Evolutionary conservation across 2,888 invertebrate species (phyloP), one percentile per base, ranked within the genome.

Genomic region (Allacma fusca): DNA sequence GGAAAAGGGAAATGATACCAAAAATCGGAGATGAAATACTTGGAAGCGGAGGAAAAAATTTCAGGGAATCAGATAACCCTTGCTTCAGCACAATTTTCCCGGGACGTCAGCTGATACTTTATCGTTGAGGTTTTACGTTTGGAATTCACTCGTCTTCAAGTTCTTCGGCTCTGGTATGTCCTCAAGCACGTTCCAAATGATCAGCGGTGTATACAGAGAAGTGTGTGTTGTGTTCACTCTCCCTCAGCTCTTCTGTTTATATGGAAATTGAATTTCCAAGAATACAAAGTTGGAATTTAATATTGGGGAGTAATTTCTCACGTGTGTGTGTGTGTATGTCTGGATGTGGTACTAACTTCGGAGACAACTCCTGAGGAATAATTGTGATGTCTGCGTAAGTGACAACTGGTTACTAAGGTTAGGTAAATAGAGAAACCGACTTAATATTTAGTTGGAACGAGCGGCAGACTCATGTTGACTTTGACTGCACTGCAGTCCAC

Each of bases 401-500:
- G 34, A 34, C 34, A 34, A 34, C 16, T 50, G n/a, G n/a, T 50
- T 50, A n/a, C 50, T 50, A n/a, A 19, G n/a, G 50, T 9, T 16
- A 19, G 19, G 50, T 50, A 50, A 19, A 50, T 19, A 50, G 50
- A 50, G 50, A 50, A 50, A 50, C 50, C 50, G 50, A 50, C 50
- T 50, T 50, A 50, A 23, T 62, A 62, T 62, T 44, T 44, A 40
- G 69, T 28, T 28, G 69, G 44, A 69, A 50, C 19, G 69, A 43
- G 69, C 40, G 23, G 59, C 21, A 26, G 72, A 24, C 23, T 29
- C 28, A 72, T 59, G 59, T 57, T 29, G 59, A 72, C 50, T 57
- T 57, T 72, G 72, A 72, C 72, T 72, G 72, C 72, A 72, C 72
- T 72, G 72, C 72, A 72, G 72, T 72, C 72, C 57, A 72, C n/a